Percentiles rank a stretch among this genome's conserved stretches.
Conservation (phyloP, 2,888 invertebrate species). For the Aporophyla nigra region DNA sequence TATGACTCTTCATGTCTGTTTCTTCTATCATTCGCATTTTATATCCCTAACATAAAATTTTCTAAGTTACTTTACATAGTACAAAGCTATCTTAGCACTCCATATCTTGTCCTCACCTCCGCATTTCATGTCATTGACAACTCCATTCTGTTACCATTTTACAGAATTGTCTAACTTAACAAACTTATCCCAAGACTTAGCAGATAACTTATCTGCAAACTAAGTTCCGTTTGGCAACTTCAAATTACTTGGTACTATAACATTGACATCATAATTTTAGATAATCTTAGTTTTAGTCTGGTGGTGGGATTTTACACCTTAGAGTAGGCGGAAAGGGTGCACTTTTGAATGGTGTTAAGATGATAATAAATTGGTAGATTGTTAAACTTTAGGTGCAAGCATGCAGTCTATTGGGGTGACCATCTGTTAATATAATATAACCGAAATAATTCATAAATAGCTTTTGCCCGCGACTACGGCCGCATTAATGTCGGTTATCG, state of each 20-base stretch:
- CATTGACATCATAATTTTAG: slow-evolving; percentile 83
- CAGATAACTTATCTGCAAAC: slow-evolving; percentile 60
- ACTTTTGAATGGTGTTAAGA: slow-evolving; percentile 57
- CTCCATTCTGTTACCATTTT: slow-evolving; percentile 44
- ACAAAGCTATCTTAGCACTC: slow-evolving; percentile 10
- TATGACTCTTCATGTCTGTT: neutral
- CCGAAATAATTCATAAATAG: neutral
- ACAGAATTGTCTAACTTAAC: slow-evolving; percentile 37
- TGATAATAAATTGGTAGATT: slow-evolving; percentile 53
- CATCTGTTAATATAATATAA: slow-evolving; percentile 25
- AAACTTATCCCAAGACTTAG: slow-evolving; percentile 46
- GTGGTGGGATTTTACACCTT: slow-evolving; percentile 62
- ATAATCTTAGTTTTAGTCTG: slow-evolving; percentile 69
- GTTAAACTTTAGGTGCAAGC: slow-evolving; percentile 65
- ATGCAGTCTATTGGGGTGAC: slow-evolving; percentile 70
- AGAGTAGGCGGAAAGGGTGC: slow-evolving; percentile 50
- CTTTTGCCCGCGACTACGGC: no score
- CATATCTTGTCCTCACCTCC: slow-evolving; percentile 27
- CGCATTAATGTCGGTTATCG: no score
- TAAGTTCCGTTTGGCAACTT: slow-evolving; percentile 63
- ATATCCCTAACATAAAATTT: neutral
- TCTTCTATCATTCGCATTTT: neutral
- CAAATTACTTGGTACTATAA: slow-evolving; percentile 60
- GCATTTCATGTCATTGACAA: slow-evolving; percentile 28
- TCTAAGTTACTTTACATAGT: neutral